Base-by-base conservation (phyloP, 2,888 invertebrate species). In the Ellobium chinense region DNA sequence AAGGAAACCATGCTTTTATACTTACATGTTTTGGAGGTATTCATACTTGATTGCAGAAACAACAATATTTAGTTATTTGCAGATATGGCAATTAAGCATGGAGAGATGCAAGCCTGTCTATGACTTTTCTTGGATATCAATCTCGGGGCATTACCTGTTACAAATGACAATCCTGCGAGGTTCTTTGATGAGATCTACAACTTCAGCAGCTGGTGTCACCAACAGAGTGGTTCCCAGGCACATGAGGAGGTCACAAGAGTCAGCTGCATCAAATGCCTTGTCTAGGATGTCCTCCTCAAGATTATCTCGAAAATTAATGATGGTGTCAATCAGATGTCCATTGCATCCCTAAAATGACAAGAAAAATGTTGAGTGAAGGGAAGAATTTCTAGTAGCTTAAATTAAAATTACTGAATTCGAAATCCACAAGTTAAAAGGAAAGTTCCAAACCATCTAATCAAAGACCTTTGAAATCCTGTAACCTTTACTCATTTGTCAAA, bases 281-380 rank as follows among this genome's bases (percentile, higher is more conserved):
- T 85, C 84, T 14, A 91, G 81, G 7, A 90, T 86, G 9, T 83
- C 79, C 24, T 89, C 88, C 62, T 91, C 91, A 39, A 92, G 80
- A 39, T 84, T 46, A 76, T 92, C 92, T 18, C 89, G 73, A 65
- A 92, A 92, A 79, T 92, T 91, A 68, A 92, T 92, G 66, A 92
- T 92, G 1, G 91, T 89, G 82, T 92, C 92, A 24, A 82, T 85
- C 18, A 92, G 86, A 37, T 76, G 83, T 14, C 89, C 90, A 58
- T 84, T 82, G 78, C 92, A 92, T 14, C 84, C 85, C 91, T 90
- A 80, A 81, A 31, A 77, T 27, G 27, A 7, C 60, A 60, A n/a
- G n/a, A n/a, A n/a, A n/a, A n/a, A n/a, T n/a, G n/a, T n/a, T n/a
- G n/a, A n/a, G n/a, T n/a, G n/a, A n/a, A n/a, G n/a, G n/a, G n/a